A percentile compares a stretch with the other conserved stretches of the same genome.
Evolutionary conservation across 2,888 invertebrate species (phyloP).

Genomic region (Sicus ferrugineus): DNA sequence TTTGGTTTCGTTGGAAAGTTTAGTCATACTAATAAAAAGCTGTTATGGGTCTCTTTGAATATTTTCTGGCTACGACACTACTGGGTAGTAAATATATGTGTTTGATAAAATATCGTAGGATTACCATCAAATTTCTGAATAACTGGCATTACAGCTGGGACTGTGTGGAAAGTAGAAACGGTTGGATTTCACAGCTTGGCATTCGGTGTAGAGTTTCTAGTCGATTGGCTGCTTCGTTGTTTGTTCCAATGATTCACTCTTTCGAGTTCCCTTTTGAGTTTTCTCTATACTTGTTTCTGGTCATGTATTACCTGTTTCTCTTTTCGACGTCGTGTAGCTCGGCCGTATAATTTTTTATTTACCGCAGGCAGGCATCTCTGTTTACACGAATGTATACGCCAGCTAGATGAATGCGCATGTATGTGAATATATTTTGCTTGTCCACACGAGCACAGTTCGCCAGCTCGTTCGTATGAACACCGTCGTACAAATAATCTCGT

Average conservation of each 20-base stretch:
- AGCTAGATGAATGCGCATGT: neutral
- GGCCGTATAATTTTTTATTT: too few species aligned
- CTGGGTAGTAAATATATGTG: too few species aligned
- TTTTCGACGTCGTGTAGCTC: slow-evolving; percentile 2
- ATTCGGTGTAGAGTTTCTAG: neutral
- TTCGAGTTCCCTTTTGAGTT: neutral
- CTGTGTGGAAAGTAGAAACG: too few species aligned
- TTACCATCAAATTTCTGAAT: too few species aligned
- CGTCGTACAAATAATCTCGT: slow-evolving; percentile 27
- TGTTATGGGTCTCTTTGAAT: too few species aligned
- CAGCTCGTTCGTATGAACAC: neutral
- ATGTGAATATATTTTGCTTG: slow-evolving; percentile 1
- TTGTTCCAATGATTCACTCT: neutral
- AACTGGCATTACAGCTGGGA: too few species aligned
- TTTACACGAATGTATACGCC: neutral
- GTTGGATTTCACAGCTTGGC: too few species aligned
- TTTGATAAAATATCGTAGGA: too few species aligned
- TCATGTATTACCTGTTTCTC: slow-evolving; percentile 20
- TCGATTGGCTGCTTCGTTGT: neutral
- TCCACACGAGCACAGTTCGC: neutral
- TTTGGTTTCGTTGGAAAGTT: too few species aligned
- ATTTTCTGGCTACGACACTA: too few species aligned
- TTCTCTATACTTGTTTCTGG: slow-evolving; percentile 27
- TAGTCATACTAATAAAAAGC: too few species aligned
- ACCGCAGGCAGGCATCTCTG: too few species aligned